These are phyloP conservation scores for Polypterus senegalus DNA, from an alignment of 2,113 vertebrate genomes.

Conservation along the genomic window DNA sequence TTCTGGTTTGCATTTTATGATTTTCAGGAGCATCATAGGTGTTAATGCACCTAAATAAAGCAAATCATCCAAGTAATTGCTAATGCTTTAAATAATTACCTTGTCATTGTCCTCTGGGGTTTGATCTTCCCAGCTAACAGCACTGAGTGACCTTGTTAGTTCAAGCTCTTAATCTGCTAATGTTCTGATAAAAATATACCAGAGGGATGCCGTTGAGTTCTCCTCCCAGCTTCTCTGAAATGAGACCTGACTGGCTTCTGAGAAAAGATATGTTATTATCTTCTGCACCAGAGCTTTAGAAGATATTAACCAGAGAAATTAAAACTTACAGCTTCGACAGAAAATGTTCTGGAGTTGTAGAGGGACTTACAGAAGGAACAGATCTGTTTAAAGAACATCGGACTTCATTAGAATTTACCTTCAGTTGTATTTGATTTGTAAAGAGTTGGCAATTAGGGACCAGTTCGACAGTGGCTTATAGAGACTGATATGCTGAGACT, in stretches of 20 bases:
- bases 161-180: not conserved
- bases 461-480: too few species aligned
- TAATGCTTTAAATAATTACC: not conserved
- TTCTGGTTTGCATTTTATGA: too few species aligned
- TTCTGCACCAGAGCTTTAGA: not conserved
- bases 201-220: not conserved
- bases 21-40: too few species aligned
- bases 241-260: not conserved
- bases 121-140: not conserved
- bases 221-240: not conserved
- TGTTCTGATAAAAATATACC: conserved; percentile 1
- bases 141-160: not conserved
- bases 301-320: too few species aligned
- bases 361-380: too few species aligned
- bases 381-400: too few species aligned
- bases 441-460: not conserved
- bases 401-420: not conserved
- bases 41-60: too few species aligned
- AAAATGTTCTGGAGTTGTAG: too few species aligned
- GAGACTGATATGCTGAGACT: too few species aligned
- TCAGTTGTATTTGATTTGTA: not conserved
- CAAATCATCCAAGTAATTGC: too few species aligned
- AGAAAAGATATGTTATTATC: not conserved
- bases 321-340: too few species aligned
- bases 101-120: too few species aligned